Conservation (phyloP, 1,140 invertebrate genomes). For the Drosophila sucinea region DNA sequence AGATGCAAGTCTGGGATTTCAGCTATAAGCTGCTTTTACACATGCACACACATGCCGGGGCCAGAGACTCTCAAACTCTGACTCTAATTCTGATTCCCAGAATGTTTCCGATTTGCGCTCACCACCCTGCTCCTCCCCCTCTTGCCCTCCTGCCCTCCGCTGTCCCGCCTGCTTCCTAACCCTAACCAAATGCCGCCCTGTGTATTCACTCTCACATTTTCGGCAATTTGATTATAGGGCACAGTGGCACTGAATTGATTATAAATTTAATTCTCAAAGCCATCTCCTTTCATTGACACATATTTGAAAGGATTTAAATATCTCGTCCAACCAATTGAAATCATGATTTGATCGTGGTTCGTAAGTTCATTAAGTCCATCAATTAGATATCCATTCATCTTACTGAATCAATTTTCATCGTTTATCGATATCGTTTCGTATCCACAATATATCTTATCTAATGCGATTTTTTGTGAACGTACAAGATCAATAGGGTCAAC, state of each 20-base stretch:
- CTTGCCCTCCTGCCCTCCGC: conserved; percentile 17
- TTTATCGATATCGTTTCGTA: no score
- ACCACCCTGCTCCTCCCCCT: conserved; percentile 18
- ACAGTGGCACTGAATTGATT: conserved; percentile 45
- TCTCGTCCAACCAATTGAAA: no score
- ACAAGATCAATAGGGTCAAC: no score
- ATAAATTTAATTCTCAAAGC: neutral
- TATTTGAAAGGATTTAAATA: no score
- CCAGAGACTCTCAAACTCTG: conserved; percentile 53
- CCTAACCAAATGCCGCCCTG: neutral
- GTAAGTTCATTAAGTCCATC: no score
- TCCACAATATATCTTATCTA: no score
- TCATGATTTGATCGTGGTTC: no score
- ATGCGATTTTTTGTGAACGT: no score
- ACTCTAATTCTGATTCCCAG: conserved; percentile 39
- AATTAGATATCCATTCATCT: no score
- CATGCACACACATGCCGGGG: conserved; percentile 63
- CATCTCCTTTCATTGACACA: no score
- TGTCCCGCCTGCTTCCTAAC: neutral
- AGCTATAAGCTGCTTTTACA: conserved; percentile 73
- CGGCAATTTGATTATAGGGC: conserved; percentile 74
- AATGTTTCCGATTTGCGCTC: conserved; percentile 59
- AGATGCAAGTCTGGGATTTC: conserved; percentile 14
- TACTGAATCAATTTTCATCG: no score
- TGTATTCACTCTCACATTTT: conserved; percentile 52